Conservation (phyloP, 1,140 invertebrate species). For the Zelostemma sp. region DNA sequence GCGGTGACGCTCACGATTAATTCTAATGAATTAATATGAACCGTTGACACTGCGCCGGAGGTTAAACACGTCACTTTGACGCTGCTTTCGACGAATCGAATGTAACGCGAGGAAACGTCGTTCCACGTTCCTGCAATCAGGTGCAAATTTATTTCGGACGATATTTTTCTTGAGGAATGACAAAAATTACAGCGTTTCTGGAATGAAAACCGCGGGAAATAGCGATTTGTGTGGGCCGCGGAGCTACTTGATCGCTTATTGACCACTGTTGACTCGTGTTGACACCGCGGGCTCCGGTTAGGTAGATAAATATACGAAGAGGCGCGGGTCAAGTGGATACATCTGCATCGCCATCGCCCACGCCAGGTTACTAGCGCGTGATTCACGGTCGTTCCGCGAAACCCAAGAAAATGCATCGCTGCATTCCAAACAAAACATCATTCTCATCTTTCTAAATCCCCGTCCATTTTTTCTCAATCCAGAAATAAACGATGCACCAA, state of each 20-base stretch:
- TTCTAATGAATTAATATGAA: conserved; percentile 68
- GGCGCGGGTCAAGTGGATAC: conserved; percentile 65
- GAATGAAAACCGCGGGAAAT: conserved; percentile 44
- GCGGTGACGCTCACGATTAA: conserved; percentile 64
- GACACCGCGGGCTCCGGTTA: conserved; percentile 69
- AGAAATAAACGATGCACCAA: too few species aligned
- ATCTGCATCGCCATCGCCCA: conserved; percentile 63
- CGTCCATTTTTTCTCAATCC: too few species aligned
- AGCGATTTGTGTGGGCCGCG: conserved; percentile 64
- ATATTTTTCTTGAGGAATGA: too few species aligned
- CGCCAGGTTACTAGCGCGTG: conserved; percentile 54
- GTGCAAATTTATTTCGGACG: too few species aligned
- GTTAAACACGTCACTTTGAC: conserved; percentile 50
- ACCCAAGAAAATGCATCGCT: not conserved
- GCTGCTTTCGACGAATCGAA: conserved; percentile 1
- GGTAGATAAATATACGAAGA: conserved; percentile 66
- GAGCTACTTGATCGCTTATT: conserved; percentile 69
- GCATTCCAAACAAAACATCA: too few species aligned
- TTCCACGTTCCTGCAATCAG: too few species aligned
- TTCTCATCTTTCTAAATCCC: too few species aligned
- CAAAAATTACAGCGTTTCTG: too few species aligned
- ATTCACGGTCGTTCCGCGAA: conserved; percentile 24
- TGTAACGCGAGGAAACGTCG: not conserved
- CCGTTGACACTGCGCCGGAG: conserved; percentile 60
- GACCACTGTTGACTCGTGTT: conserved; percentile 71